These are phyloP conservation scores for Hipposideros larvatus DNA, from an alignment of 2,797 vertebrate genomes.

Conservation along the genomic window DNA sequence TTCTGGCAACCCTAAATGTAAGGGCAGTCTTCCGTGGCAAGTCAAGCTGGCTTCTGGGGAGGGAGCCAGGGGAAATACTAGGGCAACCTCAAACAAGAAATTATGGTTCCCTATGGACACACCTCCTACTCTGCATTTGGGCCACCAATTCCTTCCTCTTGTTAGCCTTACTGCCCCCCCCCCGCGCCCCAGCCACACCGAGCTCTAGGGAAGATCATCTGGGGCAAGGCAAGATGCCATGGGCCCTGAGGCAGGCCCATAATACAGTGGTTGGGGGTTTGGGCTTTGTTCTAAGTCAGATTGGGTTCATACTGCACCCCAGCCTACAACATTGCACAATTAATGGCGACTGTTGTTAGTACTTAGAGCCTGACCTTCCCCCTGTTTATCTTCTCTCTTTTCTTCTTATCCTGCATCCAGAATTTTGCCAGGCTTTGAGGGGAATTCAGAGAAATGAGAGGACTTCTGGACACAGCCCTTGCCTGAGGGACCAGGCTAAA, in stretches of 20 bases:
- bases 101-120: background rate
- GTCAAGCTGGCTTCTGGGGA: slow-evolving; percentile 59
- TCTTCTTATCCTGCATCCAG: background rate
- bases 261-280: background rate
- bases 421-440: background rate
- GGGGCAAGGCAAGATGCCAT: background rate
- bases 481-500: background rate
- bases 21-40: slow-evolving; percentile 41
- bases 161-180: background rate
- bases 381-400: background rate
- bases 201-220: background rate
- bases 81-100: slow-evolving; percentile 26
- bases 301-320: background rate
- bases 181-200: background rate
- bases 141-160: background rate
- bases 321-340: background rate
- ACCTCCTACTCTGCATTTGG: background rate
- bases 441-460: background rate
- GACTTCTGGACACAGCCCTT: background rate
- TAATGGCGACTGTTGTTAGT: background rate
- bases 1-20: background rate
- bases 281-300: background rate
- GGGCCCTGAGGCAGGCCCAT: background rate
- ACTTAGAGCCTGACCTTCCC: background rate
- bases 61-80: background rate